Evolutionary conservation across 2,888 invertebrate genomes (phyloP), one percentile per base, ranked within the genome.

Genomic region (Pollenia angustigena): DNA sequence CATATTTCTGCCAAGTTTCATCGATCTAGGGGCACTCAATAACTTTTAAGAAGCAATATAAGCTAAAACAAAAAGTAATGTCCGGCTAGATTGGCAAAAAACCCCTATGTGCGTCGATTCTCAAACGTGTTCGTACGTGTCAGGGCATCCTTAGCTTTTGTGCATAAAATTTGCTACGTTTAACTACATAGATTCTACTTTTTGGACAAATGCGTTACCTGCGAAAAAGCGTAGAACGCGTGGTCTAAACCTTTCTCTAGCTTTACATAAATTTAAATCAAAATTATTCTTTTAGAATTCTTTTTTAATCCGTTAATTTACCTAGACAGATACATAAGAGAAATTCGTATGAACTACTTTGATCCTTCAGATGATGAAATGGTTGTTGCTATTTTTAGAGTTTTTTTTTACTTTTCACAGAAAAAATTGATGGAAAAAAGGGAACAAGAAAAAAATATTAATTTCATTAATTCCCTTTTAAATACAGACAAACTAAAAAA

Each of bases 401-500:
- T 48, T 54, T 72, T 72, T 10, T 11, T 60, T 18, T 18, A 18
- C 18, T 18, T 18, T 62, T 23, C 12, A n/a, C 46, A 62, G 32
- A 69, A 50, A 60, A 50, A 44, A 72, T 18, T 54, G 54, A 40
- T 54, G 40, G 11, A 1, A 46, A 68, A 50, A 58, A 18, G 50
- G 9, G 23, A 10, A 54, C 44, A 9, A 78, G 16, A 71, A 71
- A 71, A 42, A 44, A 18, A 71, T 66, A 66, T 72, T 84, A 84
- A 84, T 84, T 79, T 74, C 44, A 84, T 68, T 84, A 79, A 72
- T 78, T 78, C 71, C 32, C n/a, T 32, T 56, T 82, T 56, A 64
- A 9, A 52, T 44, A 74, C 23, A 81, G 48, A 68, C 42, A 69
- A 42, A 18, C 40, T n/a, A 54, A 52, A 42, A 71, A 44, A 14